Conservation (phyloP, 2,797 vertebrate species). For the Sebastes nivosus region DNA sequence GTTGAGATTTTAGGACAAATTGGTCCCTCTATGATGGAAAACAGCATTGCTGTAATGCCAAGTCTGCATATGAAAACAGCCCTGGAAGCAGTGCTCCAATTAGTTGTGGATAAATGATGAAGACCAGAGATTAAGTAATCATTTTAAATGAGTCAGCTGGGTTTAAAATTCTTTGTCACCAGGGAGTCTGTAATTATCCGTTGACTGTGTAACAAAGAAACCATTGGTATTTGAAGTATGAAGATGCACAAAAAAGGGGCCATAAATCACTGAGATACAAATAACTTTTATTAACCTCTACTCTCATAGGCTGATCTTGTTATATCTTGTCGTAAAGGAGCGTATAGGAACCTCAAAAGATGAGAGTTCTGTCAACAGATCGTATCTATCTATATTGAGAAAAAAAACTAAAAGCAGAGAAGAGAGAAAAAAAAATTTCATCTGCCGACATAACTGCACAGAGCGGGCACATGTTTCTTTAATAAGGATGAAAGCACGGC, state of each 20-base stretch:
- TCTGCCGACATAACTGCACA: slow-evolving; percentile 60
- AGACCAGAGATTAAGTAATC: slow-evolving; percentile 30
- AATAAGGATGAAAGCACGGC: slow-evolving; percentile 86
- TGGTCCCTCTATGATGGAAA: not conserved
- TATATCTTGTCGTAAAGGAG: not conserved
- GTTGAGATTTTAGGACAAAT: not conserved
- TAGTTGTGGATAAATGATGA: slow-evolving; percentile 37
- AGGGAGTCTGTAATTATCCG: slow-evolving; percentile 33
- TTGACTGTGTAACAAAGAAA: slow-evolving; percentile 32
- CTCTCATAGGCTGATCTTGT: not conserved
- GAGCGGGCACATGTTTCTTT: slow-evolving; percentile 82
- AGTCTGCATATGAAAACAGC: not conserved
- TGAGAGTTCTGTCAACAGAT: not conserved
- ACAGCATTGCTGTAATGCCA: not conserved
- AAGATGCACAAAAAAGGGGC: not conserved
- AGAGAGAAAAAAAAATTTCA: slow-evolving; percentile 47
- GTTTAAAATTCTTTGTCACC: slow-evolving; percentile 23
- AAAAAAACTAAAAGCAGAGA: slow-evolving; percentile 33
- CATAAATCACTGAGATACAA: slow-evolving; percentile 3
- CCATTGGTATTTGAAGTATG: slow-evolving; percentile 24
- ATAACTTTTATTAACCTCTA: not conserved
- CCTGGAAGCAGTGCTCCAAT: slow-evolving; percentile 12
- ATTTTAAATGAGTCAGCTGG: slow-evolving; percentile 25
- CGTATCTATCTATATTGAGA: slow-evolving; percentile 16
- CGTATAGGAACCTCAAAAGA: slow-evolving; percentile 9